Evolutionary conservation across 2,113 vertebrate genomes (phyloP).

Genomic region (Entelurus aequoreus): DNA sequence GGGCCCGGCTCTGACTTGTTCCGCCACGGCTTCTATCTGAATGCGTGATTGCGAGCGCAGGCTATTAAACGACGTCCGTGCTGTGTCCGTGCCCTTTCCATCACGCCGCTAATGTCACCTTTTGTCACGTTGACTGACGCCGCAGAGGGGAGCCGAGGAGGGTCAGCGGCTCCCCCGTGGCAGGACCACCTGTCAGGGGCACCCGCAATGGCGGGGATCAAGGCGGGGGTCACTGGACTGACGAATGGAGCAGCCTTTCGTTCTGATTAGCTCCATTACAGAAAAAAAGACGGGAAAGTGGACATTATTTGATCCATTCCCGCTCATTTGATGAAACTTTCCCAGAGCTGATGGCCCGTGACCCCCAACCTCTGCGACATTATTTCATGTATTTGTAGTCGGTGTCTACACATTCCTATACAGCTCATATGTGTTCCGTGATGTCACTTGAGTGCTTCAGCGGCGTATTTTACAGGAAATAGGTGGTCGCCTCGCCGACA

Average conservation of each 20-base stretch:
- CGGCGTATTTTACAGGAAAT: constrained; percentile 45
- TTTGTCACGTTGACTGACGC: constrained; percentile 59
- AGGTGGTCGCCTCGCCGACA: constrained; percentile 45
- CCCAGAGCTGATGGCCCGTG: constrained; percentile 21
- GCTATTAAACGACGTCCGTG: constrained; percentile 51
- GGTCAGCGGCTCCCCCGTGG: constrained; percentile 30
- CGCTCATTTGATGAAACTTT: constrained; percentile 7
- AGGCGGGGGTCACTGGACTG: constrained; percentile 45
- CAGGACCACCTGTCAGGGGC: constrained; percentile 59
- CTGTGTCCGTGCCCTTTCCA: constrained; percentile 58
- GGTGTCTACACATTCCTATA: constrained; percentile 11
- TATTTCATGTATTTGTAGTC: constrained; percentile 32
- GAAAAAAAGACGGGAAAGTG: constrained; percentile 32
- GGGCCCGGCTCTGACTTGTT: too few species aligned
- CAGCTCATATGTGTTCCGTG: constrained; percentile 36
- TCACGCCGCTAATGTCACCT: constrained; percentile 52
- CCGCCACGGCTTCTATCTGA: constrained; percentile 7
- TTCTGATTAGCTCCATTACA: constrained; percentile 57
- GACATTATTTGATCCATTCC: background rate
- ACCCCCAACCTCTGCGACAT: background rate
- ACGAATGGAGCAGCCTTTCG: constrained; percentile 38
- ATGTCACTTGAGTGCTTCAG: constrained; percentile 35
- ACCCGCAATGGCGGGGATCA: constrained; percentile 44
- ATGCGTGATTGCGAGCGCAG: constrained; percentile 24
- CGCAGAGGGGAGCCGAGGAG: constrained; percentile 15